phyloP scores from a whole-genome alignment of 2,113 vertebrate genomes.

The Xiphophorus hellerii region DNA sequence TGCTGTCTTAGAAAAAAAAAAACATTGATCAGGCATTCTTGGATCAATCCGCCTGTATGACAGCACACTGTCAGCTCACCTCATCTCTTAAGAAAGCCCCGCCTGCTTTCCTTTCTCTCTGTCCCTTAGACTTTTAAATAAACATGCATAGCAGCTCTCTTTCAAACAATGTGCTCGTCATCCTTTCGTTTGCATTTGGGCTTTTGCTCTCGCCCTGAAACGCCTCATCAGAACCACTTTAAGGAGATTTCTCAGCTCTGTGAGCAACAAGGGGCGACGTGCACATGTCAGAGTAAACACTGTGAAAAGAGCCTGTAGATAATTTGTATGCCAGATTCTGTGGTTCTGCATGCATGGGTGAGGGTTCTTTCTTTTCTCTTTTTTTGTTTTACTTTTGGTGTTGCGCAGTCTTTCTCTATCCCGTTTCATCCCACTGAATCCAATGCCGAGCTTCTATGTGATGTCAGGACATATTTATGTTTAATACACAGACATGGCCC shows the following conservation, averaged over 20 bases:
- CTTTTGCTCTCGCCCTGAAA: constrained; percentile 14
- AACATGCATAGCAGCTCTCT: constrained; percentile 22
- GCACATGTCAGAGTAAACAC: constrained; percentile 47
- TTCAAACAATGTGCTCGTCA: constrained; percentile 27
- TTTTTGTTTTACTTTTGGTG: constrained; percentile 23
- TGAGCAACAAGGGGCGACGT: constrained; percentile 7
- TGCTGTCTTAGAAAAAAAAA: constrained; percentile 20
- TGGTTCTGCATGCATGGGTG: constrained; percentile 41
- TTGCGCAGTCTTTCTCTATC: constrained; percentile 34
- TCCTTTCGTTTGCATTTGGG: constrained; percentile 18
- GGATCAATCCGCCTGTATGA: constrained; percentile 21
- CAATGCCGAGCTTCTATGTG: constrained; percentile 39
- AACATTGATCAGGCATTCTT: constrained; percentile 53
- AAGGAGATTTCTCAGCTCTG: constrained; percentile 22
- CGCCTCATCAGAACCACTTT: constrained; percentile 43
- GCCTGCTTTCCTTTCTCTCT: constrained; percentile 18
- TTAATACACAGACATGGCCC: constrained; percentile 52
- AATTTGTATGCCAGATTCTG: constrained; percentile 42
- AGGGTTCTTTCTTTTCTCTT: constrained; percentile 19
- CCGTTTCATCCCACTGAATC: constrained; percentile 51
- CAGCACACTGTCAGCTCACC: constrained; percentile 37
- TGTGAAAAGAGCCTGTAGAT: constrained; percentile 56
- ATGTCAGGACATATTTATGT: constrained; percentile 60
- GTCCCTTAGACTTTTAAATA: constrained; percentile 10
- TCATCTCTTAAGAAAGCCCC: constrained; percentile 24